These are phyloP conservation scores for Odontocerum albicorne DNA, from an alignment of 2,888 invertebrate genomes.

Conservation along the genomic window DNA sequence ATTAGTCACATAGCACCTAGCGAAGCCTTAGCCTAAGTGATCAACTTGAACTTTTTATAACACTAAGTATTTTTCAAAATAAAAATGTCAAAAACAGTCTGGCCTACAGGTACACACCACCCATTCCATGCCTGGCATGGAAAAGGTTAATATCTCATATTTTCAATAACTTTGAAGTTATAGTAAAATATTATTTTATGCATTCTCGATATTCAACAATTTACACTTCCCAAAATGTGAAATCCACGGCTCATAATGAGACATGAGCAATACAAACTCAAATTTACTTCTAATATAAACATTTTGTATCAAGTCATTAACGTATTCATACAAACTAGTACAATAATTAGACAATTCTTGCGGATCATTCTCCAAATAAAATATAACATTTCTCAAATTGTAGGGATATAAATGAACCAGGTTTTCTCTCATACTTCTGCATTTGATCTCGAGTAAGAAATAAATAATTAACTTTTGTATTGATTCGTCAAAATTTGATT, in stretches of 20 bases:
- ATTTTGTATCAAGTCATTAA: not conserved
- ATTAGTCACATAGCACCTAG: too few species aligned
- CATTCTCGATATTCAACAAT: too few species aligned
- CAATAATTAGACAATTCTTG: not conserved
- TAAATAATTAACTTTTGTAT: conserved; percentile 12
- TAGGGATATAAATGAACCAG: conserved; percentile 14
- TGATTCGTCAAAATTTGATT: conserved; percentile 6
- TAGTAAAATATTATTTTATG: too few species aligned
- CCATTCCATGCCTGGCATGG: too few species aligned
- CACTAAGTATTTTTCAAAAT: too few species aligned
- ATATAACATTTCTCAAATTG: conserved; percentile 1
- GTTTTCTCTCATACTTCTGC: not conserved
- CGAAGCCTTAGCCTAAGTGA: too few species aligned
- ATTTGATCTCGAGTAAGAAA: conserved; percentile 12
- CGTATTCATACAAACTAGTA: not conserved
- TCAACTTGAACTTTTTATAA: too few species aligned
- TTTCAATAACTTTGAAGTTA: too few species aligned
- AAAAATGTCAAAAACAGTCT: too few species aligned
- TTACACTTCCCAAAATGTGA: conserved; percentile 2
- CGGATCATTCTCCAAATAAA: conserved; percentile 18
- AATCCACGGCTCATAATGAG: conserved; percentile 19
- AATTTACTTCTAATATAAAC: conserved; percentile 1
- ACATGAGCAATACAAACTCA: conserved; percentile 17
- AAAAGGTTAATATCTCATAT: too few species aligned
- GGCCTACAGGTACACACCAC: too few species aligned